Evolutionary conservation across 2,113 vertebrate genomes (phyloP).

Genomic region (Chaenocephalus aceratus): DNA sequence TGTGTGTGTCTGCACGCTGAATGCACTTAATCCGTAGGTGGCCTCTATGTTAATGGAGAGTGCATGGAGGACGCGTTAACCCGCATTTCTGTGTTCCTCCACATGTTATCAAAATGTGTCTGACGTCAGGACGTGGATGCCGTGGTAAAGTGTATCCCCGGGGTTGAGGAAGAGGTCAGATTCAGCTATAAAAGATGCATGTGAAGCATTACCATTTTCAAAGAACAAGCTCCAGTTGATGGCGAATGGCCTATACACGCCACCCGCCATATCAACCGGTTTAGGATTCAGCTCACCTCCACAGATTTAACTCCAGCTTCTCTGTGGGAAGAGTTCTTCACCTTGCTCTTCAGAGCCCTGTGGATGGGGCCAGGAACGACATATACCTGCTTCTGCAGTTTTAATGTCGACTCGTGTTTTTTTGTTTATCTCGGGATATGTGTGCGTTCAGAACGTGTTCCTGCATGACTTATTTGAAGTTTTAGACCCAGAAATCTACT

Average conservation of each 20-base stretch:
- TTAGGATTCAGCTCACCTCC: constrained; percentile 30
- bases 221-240: constrained; percentile 50
- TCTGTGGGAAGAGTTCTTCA: constrained; percentile 31
- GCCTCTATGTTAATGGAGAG: constrained; percentile 70
- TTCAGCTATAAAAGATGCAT: constrained; percentile 54
- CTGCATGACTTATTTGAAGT: constrained; percentile 38
- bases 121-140: constrained; percentile 30
- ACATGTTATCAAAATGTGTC: constrained; percentile 39
- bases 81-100: constrained; percentile 50
- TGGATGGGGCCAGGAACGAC: constrained; percentile 52
- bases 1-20: constrained; percentile 52
- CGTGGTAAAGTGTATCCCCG: constrained; percentile 1
- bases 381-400: constrained; percentile 64
- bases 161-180: constrained; percentile 32
- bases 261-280: background rate
- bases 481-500: constrained; percentile 35
- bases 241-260: constrained; percentile 15
- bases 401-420: constrained; percentile 58
- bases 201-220: constrained; percentile 43
- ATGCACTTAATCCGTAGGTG: constrained; percentile 72
- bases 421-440: constrained; percentile 33
- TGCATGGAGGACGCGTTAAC: constrained; percentile 60
- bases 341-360: constrained; percentile 27
- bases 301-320: constrained; percentile 28
- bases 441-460: constrained; percentile 9